Conservation (phyloP, 2,797 vertebrate genomes). For the Crocodylus rhombifer region DNA sequence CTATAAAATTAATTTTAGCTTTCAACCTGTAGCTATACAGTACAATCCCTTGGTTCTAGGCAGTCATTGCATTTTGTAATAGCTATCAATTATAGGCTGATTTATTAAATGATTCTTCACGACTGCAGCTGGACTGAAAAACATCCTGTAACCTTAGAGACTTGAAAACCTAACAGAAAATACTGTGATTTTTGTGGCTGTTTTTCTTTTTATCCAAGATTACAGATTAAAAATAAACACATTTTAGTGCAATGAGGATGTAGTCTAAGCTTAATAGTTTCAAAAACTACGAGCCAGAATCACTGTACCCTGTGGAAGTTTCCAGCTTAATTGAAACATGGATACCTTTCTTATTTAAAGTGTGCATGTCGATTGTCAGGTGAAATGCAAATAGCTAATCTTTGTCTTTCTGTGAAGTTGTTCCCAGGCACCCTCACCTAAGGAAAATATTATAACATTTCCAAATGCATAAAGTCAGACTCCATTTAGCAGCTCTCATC, state of each 20-base stretch:
- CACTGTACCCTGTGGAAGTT: conserved; percentile 13
- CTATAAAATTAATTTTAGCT: neutral
- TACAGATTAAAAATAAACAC: too few relatives aligned
- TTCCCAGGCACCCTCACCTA: conserved; percentile 14
- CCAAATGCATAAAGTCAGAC: conserved; percentile 30
- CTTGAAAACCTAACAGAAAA: neutral
- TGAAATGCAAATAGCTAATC: conserved; percentile 63
- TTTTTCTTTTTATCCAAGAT: neutral
- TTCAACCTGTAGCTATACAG: neutral
- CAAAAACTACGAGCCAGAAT: too few relatives aligned
- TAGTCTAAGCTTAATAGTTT: too few relatives aligned
- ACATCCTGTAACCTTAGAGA: neutral
- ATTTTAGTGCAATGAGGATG: too few relatives aligned
- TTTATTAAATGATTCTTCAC: neutral
- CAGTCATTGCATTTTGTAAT: neutral
- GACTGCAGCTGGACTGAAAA: neutral
- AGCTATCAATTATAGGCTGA: neutral
- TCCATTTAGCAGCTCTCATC: neutral
- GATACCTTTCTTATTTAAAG: conserved; percentile 63
- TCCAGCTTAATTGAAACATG: conserved; percentile 52
- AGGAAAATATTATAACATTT: neutral
- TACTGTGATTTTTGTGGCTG: neutral
- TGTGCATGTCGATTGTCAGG: conserved; percentile 28
- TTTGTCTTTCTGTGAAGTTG: conserved; percentile 50
- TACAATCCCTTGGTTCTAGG: neutral